Percentiles rank a stretch among this genome's conserved stretches.
Evolutionary conservation across 2,888 invertebrate genomes (phyloP).

Genomic region (Tenthredo livida): DNA sequence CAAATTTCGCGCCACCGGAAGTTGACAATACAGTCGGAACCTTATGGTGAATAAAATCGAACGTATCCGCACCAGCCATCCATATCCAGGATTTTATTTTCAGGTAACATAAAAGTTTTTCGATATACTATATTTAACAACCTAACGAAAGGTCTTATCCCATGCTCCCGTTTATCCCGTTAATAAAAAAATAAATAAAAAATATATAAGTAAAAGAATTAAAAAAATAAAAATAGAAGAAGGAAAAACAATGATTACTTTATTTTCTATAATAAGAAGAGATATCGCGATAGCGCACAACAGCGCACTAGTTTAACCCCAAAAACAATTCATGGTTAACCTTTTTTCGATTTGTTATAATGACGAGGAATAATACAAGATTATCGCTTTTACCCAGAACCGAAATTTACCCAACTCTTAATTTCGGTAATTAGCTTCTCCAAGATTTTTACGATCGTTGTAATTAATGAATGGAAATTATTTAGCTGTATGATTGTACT

Average conservation of each 20-base stretch:
- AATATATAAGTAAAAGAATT: not conserved
- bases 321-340: not conserved
- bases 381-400: not conserved
- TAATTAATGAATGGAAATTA: not conserved
- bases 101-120: slow-evolving; percentile 39
- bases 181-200: not conserved
- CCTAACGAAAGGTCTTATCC: not conserved
- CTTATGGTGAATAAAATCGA: not conserved
- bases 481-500: not conserved
- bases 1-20: not conserved
- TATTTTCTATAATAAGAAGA: not conserved
- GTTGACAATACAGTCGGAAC: not conserved
- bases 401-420: not conserved
- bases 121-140: slow-evolving; percentile 52
- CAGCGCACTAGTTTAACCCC: not conserved
- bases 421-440: not conserved
- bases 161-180: not conserved
- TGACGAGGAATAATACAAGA: not conserved
- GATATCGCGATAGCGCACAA: not conserved
- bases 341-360: not conserved
- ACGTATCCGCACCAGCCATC: slow-evolving; percentile 53
- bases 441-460: not conserved
- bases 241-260: not conserved
- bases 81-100: slow-evolving; percentile 52
- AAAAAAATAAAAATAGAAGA: not conserved